Evolutionary conservation across 2,888 invertebrate species (phyloP).

Genomic region (Tridacna gigas): DNA sequence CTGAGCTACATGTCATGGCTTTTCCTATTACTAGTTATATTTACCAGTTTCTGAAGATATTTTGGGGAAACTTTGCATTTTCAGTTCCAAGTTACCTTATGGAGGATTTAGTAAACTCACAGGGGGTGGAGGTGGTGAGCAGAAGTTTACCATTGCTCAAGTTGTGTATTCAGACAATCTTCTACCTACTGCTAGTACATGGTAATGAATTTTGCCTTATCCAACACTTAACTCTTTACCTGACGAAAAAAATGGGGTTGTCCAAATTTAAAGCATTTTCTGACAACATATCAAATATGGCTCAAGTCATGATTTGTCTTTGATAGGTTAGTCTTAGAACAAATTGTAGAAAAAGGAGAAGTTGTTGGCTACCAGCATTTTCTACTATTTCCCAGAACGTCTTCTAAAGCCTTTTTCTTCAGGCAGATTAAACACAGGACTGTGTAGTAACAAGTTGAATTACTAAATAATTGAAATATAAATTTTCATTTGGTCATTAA

Average conservation of each 20-base stretch:
- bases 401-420: not conserved
- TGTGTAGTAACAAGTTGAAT: too few species aligned
- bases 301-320: too few species aligned
- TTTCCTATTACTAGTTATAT: too few species aligned
- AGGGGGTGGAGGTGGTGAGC: slow-evolving; percentile 79
- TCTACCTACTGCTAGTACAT: slow-evolving; percentile 82
- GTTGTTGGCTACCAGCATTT: not conserved
- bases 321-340: too few species aligned
- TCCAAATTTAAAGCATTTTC: not conserved
- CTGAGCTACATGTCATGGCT: too few species aligned
- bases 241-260: not conserved
- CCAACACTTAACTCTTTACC: not conserved
- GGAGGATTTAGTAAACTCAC: slow-evolving; percentile 81
- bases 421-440: not conserved
- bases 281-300: too few species aligned
- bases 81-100: slow-evolving; percentile 83
- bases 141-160: slow-evolving; percentile 80
- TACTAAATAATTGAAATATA: too few species aligned
- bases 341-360: not conserved
- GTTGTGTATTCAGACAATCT: slow-evolving; percentile 69
- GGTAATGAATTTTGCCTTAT: slow-evolving; percentile 66
- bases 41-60: too few species aligned
- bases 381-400: not conserved
- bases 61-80: not conserved
- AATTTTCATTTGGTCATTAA: too few species aligned